Conservation (phyloP, 1,140 invertebrate species). For the Watersipora subatra region DNA sequence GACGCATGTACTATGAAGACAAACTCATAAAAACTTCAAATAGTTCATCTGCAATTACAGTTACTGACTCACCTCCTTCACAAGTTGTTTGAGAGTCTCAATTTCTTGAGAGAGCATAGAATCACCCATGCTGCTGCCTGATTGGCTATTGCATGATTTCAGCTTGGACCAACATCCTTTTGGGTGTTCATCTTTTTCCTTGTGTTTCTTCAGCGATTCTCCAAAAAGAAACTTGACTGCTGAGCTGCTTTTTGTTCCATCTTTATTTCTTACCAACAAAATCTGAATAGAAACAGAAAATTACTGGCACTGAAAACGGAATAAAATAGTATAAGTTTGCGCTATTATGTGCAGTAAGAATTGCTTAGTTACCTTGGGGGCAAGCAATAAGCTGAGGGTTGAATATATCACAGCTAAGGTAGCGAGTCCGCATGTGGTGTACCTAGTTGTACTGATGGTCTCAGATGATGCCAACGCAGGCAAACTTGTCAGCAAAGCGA, state of each 20-base stretch:
- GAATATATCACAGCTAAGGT: background rate
- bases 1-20: too few species aligned
- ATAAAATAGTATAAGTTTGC: too few species aligned
- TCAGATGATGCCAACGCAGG: background rate
- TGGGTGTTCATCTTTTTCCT: background rate
- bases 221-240: background rate
- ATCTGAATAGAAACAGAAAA: too few species aligned
- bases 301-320: too few species aligned
- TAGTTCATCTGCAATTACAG: too few species aligned
- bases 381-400: background rate
- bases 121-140: background rate
- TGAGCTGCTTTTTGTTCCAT: background rate
- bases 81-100: background rate
- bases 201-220: background rate
- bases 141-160: background rate
- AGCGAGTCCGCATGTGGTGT: background rate
- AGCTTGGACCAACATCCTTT: background rate
- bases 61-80: background rate
- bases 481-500: background rate
- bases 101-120: background rate
- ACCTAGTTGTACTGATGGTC: background rate
- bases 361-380: background rate
- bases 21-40: too few species aligned
- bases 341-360: too few species aligned
- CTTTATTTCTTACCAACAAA: background rate